These are phyloP conservation scores for Lasioglossum zephyrum DNA, from an alignment of 2,888 invertebrate species.

Conservation along the genomic window DNA sequence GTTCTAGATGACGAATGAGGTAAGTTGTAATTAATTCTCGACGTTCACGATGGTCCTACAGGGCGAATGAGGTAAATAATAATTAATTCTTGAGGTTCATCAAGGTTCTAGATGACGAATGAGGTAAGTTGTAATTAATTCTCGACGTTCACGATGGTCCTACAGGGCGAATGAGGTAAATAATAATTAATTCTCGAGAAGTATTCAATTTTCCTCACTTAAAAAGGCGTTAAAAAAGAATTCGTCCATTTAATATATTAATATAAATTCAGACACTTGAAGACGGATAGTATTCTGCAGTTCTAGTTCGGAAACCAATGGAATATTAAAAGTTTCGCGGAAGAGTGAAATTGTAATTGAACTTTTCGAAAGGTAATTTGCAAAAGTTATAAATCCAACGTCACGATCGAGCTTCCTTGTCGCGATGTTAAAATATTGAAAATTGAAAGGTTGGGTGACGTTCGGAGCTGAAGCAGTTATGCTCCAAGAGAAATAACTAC, in stretches of 20 bases:
- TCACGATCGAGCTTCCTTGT: not conserved
- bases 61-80: too few species aligned
- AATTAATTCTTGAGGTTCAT: too few species aligned
- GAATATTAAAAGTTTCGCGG: not conserved
- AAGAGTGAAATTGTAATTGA: not conserved
- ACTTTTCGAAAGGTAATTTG: not conserved
- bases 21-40: too few species aligned
- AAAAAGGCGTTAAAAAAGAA: not conserved
- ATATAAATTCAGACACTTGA: not conserved
- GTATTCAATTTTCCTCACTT: not conserved
- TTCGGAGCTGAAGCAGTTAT: constrained; percentile 13
- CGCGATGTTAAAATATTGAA: not conserved
- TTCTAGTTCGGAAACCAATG: not conserved
- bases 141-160: too few species aligned
- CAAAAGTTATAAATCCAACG: not conserved
- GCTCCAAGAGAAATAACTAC: constrained; percentile 17
- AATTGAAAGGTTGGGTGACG: not conserved
- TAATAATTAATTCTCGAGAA: too few species aligned
- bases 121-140: too few species aligned
- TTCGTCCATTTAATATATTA: not conserved
- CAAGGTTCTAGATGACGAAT: too few species aligned
- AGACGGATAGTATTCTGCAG: not conserved
- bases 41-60: too few species aligned
- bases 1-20: too few species aligned
- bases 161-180: too few species aligned